These are phyloP conservation scores for Gymnocheta viridis DNA, from an alignment of 2,888 invertebrate species.

Conservation along the genomic window DNA sequence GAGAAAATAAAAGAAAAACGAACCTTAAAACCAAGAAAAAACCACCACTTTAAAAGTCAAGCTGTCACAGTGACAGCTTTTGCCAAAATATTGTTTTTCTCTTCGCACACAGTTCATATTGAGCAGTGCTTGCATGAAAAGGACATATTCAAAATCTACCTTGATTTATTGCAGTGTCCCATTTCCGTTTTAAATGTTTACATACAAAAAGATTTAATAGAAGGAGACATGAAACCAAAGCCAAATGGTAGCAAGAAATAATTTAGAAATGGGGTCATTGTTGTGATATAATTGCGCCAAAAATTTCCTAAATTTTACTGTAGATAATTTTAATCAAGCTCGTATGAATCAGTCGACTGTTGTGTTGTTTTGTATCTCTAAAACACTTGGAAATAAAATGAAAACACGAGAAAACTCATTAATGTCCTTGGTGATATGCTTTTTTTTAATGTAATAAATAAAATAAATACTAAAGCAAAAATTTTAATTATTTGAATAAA, in stretches of 20 bases:
- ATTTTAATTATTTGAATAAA: no score
- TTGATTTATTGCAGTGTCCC: constrained; percentile 63
- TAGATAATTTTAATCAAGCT: constrained; percentile 53
- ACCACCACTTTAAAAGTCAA: constrained; percentile 49
- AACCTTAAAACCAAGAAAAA: neutral
- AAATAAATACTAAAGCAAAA: no score
- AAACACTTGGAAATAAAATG: constrained; percentile 5
- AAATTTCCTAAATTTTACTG: constrained; percentile 57
- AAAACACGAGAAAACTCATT: constrained; percentile 23
- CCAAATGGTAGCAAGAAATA: constrained; percentile 15
- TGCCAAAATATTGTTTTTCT: constrained; percentile 57
- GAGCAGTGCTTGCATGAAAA: constrained; percentile 6
- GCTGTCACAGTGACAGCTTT: constrained; percentile 64
- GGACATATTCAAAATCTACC: constrained; percentile 61
- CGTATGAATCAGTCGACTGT: neutral
- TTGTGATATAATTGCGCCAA: constrained; percentile 66
- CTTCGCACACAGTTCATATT: neutral
- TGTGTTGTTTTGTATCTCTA: neutral
- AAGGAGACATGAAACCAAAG: constrained; percentile 17
- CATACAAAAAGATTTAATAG: neutral
- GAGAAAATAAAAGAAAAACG: neutral
- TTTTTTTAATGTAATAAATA: constrained; percentile 12
- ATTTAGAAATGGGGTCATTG: constrained; percentile 53
- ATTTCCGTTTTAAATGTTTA: constrained; percentile 38
- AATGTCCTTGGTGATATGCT: constrained; percentile 34